Evolutionary conservation across 2,113 vertebrate genomes (phyloP), one percentile per base, ranked within the genome.

Genomic region (Casuarius casuarius): DNA sequence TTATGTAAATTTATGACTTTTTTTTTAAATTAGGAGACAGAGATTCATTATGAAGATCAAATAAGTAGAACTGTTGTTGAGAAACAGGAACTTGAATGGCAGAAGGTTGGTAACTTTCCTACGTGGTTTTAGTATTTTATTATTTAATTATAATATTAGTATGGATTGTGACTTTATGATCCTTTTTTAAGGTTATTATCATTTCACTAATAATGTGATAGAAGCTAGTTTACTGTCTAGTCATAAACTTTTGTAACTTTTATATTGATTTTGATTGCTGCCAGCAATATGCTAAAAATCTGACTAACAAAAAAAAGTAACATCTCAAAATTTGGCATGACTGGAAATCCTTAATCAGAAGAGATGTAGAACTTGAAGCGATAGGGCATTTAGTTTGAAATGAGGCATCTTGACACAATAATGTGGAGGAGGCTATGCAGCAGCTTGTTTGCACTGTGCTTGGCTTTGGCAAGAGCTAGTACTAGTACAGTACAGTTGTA

Each of bases 21-120:
- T 78, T 71, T 96, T 93, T 97, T 94, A 70, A 92, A 74, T 80
- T 97, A 99, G 99, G 98, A 99, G 97, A 97, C 98, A 61, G 98
- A 99, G 97, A 96, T 84, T 16, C 97, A 98, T 62, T 98, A 99
- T 96, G 99, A 99, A 97, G 98, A 98, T 40, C 99, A 99, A 94
- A 98, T 99, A 93, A 98, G 97, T 96, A 99, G 98, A 93, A 98
- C 99, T 90, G 98, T 99, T 84, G 20, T 99, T 97, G 99, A 99
- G 96, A 99, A 98, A 58, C 99, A 99, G 95, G 99, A 99, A 95
- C 97, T 99, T 85, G 98, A 98, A 79, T 99, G 99, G 99, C 98
- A 99, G 94, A 99, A 99, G 98, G 99, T 99, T 92, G 83, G 98
- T 98, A 94, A 93, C 49, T 84, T 88, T 90, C 9, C 42, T 84